Evolutionary conservation across 2,797 vertebrate genomes (phyloP), one percentile per base, ranked within the genome.

Genomic region (Poeciliopsis gracilis): DNA sequence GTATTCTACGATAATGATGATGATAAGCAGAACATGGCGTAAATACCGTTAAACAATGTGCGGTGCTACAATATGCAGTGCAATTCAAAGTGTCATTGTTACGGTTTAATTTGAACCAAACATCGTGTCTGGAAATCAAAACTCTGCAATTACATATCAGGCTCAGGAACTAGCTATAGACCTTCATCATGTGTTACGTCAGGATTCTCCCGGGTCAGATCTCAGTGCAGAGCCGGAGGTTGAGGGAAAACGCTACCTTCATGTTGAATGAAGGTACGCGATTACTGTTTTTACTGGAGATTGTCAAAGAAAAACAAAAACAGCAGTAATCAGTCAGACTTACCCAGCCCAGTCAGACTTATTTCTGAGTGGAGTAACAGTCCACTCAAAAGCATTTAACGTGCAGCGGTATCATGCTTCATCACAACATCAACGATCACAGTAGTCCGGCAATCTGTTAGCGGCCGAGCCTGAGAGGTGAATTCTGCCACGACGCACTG

Each of bases 241-340:
- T 76, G 77, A 23, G 82, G 63, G 78, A 13, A 86, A 79, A 83
- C 63, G 41, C 80, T 88, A 85, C 84, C 87, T 87, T 90, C 77
- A n/a, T 46, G 59, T 71, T 71, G 5, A 80, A 76, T 57, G 30
- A 83, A 33, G 33, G 33, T 74, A 66, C 38, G 49, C 75, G n/a
- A 47, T 16, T 77, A 15, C 46, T 77, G 36, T 28, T 36, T 2
- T 2, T 16, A 46, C 55, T 53, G 13, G 47, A 84, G 74, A 81
- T 80, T 81, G 82, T 84, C 73, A 79, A n/a, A 76, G 3, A 33
- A 36, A 45, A 76, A 20, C 7, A 45, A 77, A 16, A 36, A 71
- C 16, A 55, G 57, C 20, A 77, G 33, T 72, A 57, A 70, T 73
- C 61, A 79, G 63, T 74, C 72, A 70, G 18, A 76, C 20, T 38